These are phyloP conservation scores for Alosa sapidissima DNA, from an alignment of 2,797 vertebrate genomes.

Conservation along the genomic window DNA sequence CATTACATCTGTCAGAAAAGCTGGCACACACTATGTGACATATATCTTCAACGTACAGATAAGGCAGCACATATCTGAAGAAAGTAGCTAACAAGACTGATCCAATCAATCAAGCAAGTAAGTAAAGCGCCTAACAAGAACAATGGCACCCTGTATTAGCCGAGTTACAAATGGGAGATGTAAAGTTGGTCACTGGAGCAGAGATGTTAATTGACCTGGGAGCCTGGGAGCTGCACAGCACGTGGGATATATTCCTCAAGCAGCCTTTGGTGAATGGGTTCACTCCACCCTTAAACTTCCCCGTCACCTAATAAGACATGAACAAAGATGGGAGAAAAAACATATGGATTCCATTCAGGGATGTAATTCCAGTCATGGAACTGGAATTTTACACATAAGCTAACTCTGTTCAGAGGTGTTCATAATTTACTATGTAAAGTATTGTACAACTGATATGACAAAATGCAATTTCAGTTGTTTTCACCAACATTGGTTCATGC, in stretches of 20 bases:
- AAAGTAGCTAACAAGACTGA: neutral
- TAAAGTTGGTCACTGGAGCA: neutral
- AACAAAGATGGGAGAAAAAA: neutral
- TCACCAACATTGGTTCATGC: too few species aligned
- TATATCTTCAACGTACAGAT: neutral
- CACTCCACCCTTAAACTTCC: conserved; percentile 95
- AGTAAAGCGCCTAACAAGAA: neutral
- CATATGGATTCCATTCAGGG: neutral
- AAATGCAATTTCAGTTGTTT: neutral
- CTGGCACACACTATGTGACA: neutral
- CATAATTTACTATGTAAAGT: neutral
- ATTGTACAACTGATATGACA: neutral
- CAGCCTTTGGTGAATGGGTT: conserved; percentile 98
- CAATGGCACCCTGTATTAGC: neutral
- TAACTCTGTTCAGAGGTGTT: neutral
- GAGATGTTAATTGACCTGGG: conserved; percentile 79
- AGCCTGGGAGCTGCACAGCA: conserved; percentile 93
- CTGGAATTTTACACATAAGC: neutral
- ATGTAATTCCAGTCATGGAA: too few species aligned
- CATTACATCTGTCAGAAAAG: too few species aligned
- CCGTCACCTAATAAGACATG: conserved; percentile 82
- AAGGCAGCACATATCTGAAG: neutral
- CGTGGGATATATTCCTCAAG: conserved; percentile 87
- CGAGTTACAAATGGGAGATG: neutral
- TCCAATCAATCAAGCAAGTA: neutral